Conservation (phyloP, 2,113 vertebrate species). For the Passer montanus region DNA sequence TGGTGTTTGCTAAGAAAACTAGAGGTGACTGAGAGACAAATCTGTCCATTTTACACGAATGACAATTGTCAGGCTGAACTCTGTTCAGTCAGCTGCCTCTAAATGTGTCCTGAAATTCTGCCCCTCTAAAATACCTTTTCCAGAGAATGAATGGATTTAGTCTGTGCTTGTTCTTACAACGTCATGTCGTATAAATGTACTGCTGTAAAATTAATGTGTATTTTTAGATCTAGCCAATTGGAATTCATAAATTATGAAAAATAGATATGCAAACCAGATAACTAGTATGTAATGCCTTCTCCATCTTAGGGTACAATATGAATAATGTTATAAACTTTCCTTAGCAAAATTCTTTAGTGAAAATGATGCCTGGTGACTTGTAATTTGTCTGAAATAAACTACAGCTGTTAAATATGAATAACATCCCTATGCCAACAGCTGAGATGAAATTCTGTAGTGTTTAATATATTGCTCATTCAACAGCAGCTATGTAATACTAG, state of each 20-base stretch:
- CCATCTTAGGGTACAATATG: neutral
- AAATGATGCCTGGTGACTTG: constrained; percentile 45
- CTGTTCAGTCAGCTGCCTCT: neutral
- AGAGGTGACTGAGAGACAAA: neutral
- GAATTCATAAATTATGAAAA: neutral
- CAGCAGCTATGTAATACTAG: constrained; percentile 48
- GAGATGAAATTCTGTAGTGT: constrained; percentile 47
- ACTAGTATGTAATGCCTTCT: neutral
- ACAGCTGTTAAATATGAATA: constrained; percentile 63
- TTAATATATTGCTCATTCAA: constrained; percentile 63
- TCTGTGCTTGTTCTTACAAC: neutral
- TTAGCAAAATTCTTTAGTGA: constrained; percentile 47
- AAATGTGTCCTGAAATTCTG: neutral
- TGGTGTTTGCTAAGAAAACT: neutral
- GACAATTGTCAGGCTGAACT: neutral
- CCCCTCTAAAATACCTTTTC: neutral
- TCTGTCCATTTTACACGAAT: neutral
- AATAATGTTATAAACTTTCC: constrained; percentile 28
- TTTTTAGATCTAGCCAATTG: neutral
- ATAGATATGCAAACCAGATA: constrained; percentile 9
- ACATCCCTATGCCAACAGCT: constrained; percentile 49
- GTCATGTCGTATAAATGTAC: neutral
- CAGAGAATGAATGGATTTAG: neutral
- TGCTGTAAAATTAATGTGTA: neutral
- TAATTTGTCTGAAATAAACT: constrained; percentile 63